Evolutionary conservation across 2,113 vertebrate species (phyloP), one percentile per base, ranked within the genome.

Genomic region (Solea solea): DNA sequence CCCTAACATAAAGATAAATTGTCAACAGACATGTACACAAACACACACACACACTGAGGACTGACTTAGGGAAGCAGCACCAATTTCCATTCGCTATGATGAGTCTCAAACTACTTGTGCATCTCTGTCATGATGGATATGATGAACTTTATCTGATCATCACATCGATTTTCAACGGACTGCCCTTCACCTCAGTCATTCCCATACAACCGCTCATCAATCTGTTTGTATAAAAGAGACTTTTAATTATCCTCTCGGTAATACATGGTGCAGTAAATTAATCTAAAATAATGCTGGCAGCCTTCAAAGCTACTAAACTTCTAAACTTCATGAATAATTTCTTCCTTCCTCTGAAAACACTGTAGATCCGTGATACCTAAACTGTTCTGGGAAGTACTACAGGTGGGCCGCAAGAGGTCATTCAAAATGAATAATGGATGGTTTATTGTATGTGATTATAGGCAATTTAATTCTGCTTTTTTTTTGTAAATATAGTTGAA

Each of bases 171-270:
- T 72, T 60, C n/a, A 60, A 7, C 34, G 55, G 8, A 27, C 11
- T 65, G 53, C 39, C 57, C 74, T 69, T 72, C 68, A 69, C 54
- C 66, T 72, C 34, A 75, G 74, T 83, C 54, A 9, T 75, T 83
- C 62, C 9, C 25, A 64, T 57, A 59, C 45, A 49, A 65, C 53
- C 27, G 1, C 28, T 60, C 69, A 77, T 87, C 59, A 44, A 70
- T 87, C 64, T 63, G 46, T 74, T 68, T 68, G 25, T 8, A 57
- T 73, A 51, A 58, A 3, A 48, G 61, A 39, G 10, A 41, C 42
- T 69, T 45, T 65, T 76, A 74, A 79, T 84, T 80, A 64, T 61
- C 62, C 69, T 2, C 46, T 27, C 48, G 2, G 67, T 52, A 63
- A 70, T 75, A 67, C 63, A 61, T 67, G 52, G 69, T 60, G 46